Base-by-base conservation (phyloP, 2,113 vertebrate genomes). In the Gorilla gorilla region DNA sequence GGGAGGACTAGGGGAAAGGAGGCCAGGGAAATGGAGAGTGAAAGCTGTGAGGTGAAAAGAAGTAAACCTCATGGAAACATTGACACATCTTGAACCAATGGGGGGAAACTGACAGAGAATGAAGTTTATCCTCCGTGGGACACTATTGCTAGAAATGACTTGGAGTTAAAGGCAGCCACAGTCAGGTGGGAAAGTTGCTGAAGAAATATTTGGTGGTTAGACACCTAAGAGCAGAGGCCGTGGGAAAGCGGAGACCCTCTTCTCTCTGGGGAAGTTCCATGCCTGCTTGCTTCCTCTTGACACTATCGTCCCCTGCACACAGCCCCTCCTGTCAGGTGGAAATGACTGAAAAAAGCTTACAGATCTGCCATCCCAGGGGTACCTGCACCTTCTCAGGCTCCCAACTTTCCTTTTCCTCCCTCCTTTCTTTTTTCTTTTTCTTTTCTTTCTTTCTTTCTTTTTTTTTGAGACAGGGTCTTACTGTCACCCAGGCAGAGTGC, bases 191-290 rank as follows among this genome's bases (percentile, higher is more conserved):
- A 12, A 92, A 68, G 70, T 45, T 0, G 17, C 30, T 17, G 40
- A 81, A 64, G 83, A n/a, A 75, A 66, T 7, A 32, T 6, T 70
- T 9, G 8, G 30, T 0, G 57, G 50, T 27, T 35, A 45, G 57
- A 30, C 8, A 17, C 55, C 55, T 35, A 22, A 55, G 45, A 32
- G 35, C 27, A 55, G 82, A 72, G 88, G 38, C 70, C 14, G 10
- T 96, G 97, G 95, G 97, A 89, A 96, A 79, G 27, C 59, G 68
- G 78, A 84, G 82, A 20, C 68, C 43, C 68, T 57, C n/a, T 88
- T 27, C 30, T 85, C 83, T 83, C 78, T 93, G 87, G 64, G 91
- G 91, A 94, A 89, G 83, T 68, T 73, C 52, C 3, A 1, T 5
- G 22, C 40, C 76, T 48, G 68, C 45, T 70, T 52, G 43, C 82